Conservation (phyloP, 2,888 invertebrate species). For the Teinopalpus imperialis region DNA sequence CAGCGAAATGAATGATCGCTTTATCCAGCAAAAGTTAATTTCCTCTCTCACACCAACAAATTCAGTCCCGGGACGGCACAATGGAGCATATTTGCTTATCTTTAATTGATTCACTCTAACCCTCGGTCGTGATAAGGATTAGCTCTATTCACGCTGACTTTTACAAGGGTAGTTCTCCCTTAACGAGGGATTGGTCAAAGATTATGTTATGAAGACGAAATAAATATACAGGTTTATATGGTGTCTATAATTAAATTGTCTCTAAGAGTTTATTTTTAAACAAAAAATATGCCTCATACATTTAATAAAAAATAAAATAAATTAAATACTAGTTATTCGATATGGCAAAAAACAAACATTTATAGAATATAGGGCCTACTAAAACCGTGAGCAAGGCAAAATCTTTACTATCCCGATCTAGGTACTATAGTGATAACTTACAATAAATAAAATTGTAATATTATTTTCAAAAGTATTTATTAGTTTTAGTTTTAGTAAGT, state of each 20-base stretch:
- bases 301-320: too few species aligned
- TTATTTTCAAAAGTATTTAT: too few species aligned
- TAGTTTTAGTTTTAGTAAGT: too few species aligned
- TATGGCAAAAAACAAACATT: too few species aligned
- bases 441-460: too few species aligned
- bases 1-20: slow-evolving; percentile 64
- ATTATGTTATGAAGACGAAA: slow-evolving; percentile 30
- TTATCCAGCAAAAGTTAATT: slow-evolving; percentile 74
- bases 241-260: slow-evolving; percentile 33
- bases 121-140: slow-evolving; percentile 75
- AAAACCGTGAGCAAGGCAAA: too few species aligned
- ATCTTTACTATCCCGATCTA: too few species aligned
- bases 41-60: slow-evolving; percentile 74
- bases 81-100: slow-evolving; percentile 79
- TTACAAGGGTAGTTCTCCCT: slow-evolving; percentile 76
- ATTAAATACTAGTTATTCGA: neutral
- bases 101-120: slow-evolving; percentile 81
- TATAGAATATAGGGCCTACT: too few species aligned
- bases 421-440: too few species aligned
- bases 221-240: neutral
- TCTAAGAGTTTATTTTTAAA: slow-evolving; percentile 29
- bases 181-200: slow-evolving; percentile 62
- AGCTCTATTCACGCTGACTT: slow-evolving; percentile 79
- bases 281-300: neutral
- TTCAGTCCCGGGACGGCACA: slow-evolving; percentile 61